Conservation (phyloP, 2,797 vertebrate genomes). For the Echiichthys vipera region DNA sequence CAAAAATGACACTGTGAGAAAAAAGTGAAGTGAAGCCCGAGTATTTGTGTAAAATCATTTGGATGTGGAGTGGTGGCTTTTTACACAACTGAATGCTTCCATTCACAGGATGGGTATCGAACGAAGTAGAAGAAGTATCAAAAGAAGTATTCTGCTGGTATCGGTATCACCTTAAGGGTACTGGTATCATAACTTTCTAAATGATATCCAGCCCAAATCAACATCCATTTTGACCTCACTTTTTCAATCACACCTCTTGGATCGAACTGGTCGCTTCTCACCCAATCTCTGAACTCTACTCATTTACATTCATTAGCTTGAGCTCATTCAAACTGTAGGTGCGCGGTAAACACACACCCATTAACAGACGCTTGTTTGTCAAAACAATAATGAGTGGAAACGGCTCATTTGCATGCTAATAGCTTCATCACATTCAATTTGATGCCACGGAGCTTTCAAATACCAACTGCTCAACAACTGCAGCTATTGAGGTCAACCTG, state of each 20-base stretch:
- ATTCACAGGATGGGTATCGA: too few relatives aligned
- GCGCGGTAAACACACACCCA: constrained; percentile 42
- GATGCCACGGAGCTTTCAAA: constrained; percentile 20
- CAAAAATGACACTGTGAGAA: not conserved
- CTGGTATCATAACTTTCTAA: too few relatives aligned
- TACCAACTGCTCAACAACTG: constrained; percentile 14
- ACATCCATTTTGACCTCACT: constrained; percentile 4
- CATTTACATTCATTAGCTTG: constrained; percentile 50
- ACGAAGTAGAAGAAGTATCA: too few relatives aligned
- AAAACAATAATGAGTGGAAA: constrained; percentile 54
- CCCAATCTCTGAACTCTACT: constrained; percentile 22
- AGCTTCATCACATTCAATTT: constrained; percentile 41
- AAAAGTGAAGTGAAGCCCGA: not conserved
- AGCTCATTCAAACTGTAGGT: constrained; percentile 39
- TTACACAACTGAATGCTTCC: too few relatives aligned
- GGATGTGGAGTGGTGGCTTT: too few relatives aligned
- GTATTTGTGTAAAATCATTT: too few relatives aligned
- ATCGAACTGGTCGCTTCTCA: not conserved
- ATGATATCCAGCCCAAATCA: too few relatives aligned
- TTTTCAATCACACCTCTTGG: not conserved
- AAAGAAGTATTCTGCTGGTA: too few relatives aligned
- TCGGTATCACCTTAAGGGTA: too few relatives aligned
- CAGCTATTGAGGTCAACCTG: constrained; percentile 30
- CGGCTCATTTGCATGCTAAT: constrained; percentile 63
- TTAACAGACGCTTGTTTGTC: constrained; percentile 57